A percentile compares a stretch with the other conserved stretches of the same genome.
phyloP scores from a whole-genome alignment of 1,140 invertebrate genomes.

The Papilio glaucus region DNA sequence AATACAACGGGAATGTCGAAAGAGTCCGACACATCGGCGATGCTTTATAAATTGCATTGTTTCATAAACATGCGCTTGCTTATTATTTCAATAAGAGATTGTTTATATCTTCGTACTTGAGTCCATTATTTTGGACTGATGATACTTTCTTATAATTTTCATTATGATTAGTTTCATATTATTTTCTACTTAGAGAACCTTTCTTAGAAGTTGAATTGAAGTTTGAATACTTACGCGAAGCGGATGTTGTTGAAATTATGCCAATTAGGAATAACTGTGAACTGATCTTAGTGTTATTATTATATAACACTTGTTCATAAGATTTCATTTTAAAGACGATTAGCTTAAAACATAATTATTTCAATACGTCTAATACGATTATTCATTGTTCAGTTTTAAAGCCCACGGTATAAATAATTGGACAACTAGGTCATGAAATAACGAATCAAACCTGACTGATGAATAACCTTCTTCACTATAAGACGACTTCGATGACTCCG shows the following conservation, averaged over 20 bases:
- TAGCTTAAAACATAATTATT: no score
- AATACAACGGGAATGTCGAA: constrained; percentile 44
- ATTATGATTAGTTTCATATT: constrained; percentile 39
- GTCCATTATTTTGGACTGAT: constrained; percentile 30
- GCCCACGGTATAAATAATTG: no score
- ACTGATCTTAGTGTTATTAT: constrained; percentile 25
- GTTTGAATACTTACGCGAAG: constrained; percentile 31
- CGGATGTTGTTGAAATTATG: constrained; percentile 28
- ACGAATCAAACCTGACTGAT: no score
- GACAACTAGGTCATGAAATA: no score
- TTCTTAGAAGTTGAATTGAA: constrained; percentile 34
- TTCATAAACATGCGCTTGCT: constrained; percentile 28
- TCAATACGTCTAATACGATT: no score
- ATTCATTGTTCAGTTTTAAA: no score
- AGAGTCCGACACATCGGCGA: background rate
- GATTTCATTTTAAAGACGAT: no score
- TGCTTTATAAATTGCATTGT: constrained; percentile 37
- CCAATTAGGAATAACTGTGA: constrained; percentile 26
- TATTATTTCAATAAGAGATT: constrained; percentile 33
- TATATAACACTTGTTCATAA: constrained; percentile 26
- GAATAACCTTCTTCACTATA: no score
- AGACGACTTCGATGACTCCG: background rate
- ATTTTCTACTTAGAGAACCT: constrained; percentile 36
- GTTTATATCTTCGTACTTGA: constrained; percentile 31
- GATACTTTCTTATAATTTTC: constrained; percentile 36